phyloP scores from a whole-genome alignment of 2,113 vertebrate genomes.

The Takifugu bimaculatus region DNA sequence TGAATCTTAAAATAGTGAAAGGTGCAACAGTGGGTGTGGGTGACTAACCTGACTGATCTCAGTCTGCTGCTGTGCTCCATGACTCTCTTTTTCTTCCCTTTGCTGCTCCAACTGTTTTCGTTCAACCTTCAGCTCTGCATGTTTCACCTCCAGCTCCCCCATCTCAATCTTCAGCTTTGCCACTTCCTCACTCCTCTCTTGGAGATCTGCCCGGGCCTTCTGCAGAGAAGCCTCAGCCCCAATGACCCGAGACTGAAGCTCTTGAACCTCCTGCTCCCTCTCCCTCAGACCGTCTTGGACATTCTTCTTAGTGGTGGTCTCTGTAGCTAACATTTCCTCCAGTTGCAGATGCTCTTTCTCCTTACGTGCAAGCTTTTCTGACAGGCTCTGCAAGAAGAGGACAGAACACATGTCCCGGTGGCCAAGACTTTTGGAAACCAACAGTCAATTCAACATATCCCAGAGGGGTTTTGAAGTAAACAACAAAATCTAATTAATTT shows the following conservation, averaged over 20 bases:
- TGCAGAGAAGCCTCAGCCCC: conserved; percentile 79
- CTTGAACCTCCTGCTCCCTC: conserved; percentile 86
- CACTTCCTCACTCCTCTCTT: conserved; percentile 79
- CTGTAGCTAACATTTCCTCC: conserved; percentile 79
- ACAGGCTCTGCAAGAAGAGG: conserved; percentile 73
- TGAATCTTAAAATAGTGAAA: too few species aligned
- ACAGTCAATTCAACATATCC: too few species aligned
- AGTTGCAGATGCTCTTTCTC: conserved; percentile 81
- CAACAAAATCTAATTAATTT: too few species aligned
- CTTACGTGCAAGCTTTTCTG: conserved; percentile 82
- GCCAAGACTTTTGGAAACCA: not conserved
- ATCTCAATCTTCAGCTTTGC: conserved; percentile 85
- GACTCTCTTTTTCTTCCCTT: conserved; percentile 89
- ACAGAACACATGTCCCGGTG: not conserved
- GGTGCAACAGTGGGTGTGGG: not conserved
- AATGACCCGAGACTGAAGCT: conserved; percentile 81
- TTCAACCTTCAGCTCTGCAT: conserved; percentile 88
- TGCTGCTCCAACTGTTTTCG: conserved; percentile 93
- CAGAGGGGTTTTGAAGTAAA: too few species aligned
- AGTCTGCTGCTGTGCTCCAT: conserved; percentile 84
- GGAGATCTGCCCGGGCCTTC: conserved; percentile 78
- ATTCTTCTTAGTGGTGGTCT: conserved; percentile 80
- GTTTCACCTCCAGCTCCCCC: conserved; percentile 82
- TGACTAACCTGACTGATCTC: conserved; percentile 88
- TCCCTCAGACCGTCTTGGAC: conserved; percentile 83